Evolutionary conservation across 2,797 vertebrate genomes (phyloP).

Genomic region (Mus caroli): DNA sequence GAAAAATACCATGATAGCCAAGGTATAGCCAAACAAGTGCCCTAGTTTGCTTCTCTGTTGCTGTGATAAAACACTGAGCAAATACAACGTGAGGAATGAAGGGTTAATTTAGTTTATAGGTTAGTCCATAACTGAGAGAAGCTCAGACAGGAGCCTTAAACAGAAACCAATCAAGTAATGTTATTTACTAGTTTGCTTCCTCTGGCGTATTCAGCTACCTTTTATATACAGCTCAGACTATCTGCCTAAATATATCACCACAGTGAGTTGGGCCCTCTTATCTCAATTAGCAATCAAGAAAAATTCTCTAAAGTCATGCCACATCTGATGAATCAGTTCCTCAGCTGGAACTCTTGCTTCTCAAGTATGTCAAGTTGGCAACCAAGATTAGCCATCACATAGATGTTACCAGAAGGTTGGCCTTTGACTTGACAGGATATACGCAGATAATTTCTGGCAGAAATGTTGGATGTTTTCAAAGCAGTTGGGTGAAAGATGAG

Average conservation of each 20-base stretch:
- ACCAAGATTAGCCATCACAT: not conserved
- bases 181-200: not conserved
- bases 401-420: not conserved
- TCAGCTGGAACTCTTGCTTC: not conserved
- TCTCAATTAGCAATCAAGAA: not conserved
- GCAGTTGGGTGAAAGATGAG: not conserved
- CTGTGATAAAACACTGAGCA: not conserved
- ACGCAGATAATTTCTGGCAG: not conserved
- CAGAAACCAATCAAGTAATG: not conserved
- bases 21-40: not conserved
- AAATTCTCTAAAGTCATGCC: not conserved
- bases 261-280: not conserved
- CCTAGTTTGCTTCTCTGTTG: not conserved
- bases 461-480: not conserved
- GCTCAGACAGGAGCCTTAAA: not conserved
- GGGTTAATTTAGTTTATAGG: not conserved
- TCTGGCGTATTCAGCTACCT: not conserved
- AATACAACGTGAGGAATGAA: not conserved
- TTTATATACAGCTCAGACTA: not conserved
- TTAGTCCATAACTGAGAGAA: not conserved
- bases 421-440: not conserved
- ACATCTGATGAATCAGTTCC: not conserved
- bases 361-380: not conserved
- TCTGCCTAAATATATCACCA: not conserved
- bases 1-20: not conserved